A percentile compares a stretch with the other conserved stretches of the same genome.
Evolutionary conservation across 2,888 invertebrate species (phyloP).

Genomic region (Melieria omissa): DNA sequence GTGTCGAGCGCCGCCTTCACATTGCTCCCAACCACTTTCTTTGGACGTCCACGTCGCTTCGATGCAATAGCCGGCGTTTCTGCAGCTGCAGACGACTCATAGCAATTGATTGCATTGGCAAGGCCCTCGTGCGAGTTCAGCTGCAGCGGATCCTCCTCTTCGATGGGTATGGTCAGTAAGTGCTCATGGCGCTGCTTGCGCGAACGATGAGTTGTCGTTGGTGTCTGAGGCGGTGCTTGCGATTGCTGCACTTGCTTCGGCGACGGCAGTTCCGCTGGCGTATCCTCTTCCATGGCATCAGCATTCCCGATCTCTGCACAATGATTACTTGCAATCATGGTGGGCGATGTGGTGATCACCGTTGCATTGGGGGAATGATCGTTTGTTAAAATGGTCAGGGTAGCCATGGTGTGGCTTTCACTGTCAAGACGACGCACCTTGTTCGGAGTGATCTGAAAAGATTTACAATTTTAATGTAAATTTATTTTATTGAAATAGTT

Average conservation of each 20-base stretch:
- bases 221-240: too few relatives aligned
- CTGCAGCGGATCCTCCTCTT: constrained; percentile 52
- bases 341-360: constrained; percentile 38
- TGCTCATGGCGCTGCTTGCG: constrained; percentile 61
- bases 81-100: not conserved
- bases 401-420: constrained; percentile 53
- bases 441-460: constrained; percentile 47
- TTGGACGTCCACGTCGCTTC: constrained; percentile 68
- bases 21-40: constrained; percentile 58
- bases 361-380: constrained; percentile 36
- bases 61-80: constrained; percentile 12
- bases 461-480: not conserved
- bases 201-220: constrained; percentile 49
- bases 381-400: constrained; percentile 40
- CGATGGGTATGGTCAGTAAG: constrained; percentile 52
- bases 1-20: not conserved
- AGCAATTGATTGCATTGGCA: constrained; percentile 25
- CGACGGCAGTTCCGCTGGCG: constrained; percentile 16
- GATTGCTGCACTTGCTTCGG: not conserved
- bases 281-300: not conserved
- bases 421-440: constrained; percentile 55
- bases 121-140: constrained; percentile 55
- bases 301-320: constrained; percentile 33
- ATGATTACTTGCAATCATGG: constrained; percentile 32
- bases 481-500: not conserved